Base-by-base conservation (phyloP, 2,797 vertebrate genomes). In the Borostomias antarcticus region DNA sequence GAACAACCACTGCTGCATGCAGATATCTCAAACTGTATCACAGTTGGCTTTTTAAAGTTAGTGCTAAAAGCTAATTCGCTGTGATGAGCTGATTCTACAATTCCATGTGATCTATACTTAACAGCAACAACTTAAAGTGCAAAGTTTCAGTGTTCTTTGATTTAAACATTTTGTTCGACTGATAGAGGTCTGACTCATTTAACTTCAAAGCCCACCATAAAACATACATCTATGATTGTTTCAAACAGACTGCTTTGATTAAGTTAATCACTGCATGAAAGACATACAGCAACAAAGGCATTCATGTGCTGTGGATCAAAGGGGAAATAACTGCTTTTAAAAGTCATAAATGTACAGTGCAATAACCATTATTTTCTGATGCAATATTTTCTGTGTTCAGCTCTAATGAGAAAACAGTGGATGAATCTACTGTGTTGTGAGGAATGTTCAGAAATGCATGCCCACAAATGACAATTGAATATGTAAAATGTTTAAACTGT, bases 151-250 rank as follows among this genome's bases (percentile, higher is more conserved):
- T 63, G 8, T 33, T 33, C n/a, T 70, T 62, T 69, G 59, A 62
- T 56, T 62, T 62, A 4, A 40, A 58, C 30, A 29, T 5, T 17
- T 4, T 3, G 21, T 35, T 37, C 23, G 2, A 9, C 52, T 61
- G 28, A 60, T 48, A 65, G 47, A 29, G 59, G 56, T 59, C 56
- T 52, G 50, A 63, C 33, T 65, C 10, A 66, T 65, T 71, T 56
- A 66, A 57, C 58, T 48, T 66, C 57, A 71, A 71, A 71, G 62
- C 56, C 29, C 26, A 15, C n/a, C 45, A 45, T 65, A 61, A 61
- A 61, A 54, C 37, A 66, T 66, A 13, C 7, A 61, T 48, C 40
- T 43, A 25, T 62, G 57, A 66, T 57, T 66, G 35, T 29, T 53
- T 52, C 54, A 58, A 26, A 51, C 40, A 50, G 21, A 32, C 10